Evolutionary conservation across 2,113 vertebrate genomes (phyloP).

Genomic region (Anser brachyrhynchus): DNA sequence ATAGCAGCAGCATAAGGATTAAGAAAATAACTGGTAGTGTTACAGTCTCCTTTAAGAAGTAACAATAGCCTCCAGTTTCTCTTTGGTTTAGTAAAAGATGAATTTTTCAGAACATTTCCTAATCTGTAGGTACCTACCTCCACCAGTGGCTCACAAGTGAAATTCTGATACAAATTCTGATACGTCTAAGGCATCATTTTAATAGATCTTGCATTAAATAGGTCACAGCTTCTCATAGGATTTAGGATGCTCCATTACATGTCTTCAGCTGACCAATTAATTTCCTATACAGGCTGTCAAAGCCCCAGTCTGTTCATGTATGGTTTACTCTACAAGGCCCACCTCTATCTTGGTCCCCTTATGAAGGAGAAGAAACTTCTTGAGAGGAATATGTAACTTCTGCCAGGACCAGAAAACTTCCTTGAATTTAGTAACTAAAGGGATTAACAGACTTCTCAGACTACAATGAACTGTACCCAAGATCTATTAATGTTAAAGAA

Average conservation of each 20-base stretch:
- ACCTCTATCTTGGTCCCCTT: not conserved
- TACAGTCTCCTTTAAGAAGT: not conserved
- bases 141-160: not conserved
- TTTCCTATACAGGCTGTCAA: constrained; percentile 12
- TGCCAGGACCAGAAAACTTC: not conserved
- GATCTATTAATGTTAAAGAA: not conserved
- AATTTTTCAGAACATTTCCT: not conserved
- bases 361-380: not conserved
- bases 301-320: not conserved
- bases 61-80: not conserved
- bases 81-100: not conserved
- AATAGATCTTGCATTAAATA: constrained; percentile 22
- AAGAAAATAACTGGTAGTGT: not conserved
- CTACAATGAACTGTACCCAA: not conserved
- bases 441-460: not conserved
- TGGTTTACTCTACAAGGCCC: not conserved
- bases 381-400: not conserved
- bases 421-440: not conserved
- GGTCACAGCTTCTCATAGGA: constrained; percentile 1
- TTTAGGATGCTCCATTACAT: not conserved
- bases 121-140: not conserved
- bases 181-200: not conserved
- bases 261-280: constrained; percentile 35
- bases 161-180: not conserved
- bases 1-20: not conserved